These are phyloP conservation scores for Gobiocypris rarus DNA, from an alignment of 2,113 vertebrate species.

Conservation along the genomic window DNA sequence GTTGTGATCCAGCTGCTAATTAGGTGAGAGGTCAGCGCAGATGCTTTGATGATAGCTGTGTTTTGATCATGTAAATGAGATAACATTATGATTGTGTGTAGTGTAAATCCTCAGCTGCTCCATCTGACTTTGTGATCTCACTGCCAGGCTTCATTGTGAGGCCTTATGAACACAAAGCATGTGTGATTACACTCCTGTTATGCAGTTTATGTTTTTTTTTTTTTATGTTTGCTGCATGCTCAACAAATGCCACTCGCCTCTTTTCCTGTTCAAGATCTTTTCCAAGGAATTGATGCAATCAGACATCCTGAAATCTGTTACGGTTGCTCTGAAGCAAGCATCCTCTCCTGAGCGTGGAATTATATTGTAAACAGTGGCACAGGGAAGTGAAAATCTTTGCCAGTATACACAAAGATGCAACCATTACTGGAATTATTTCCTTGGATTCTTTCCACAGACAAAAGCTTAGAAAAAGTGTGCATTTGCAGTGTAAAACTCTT, in stretches of 20 bases:
- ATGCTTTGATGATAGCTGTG: slow-evolving; percentile 31
- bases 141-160: not conserved
- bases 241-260: slow-evolving; percentile 45
- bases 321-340: slow-evolving; percentile 48
- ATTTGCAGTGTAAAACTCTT: not conserved
- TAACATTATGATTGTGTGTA: slow-evolving; percentile 17
- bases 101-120: not conserved
- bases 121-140: not conserved
- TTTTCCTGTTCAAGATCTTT: slow-evolving; percentile 49
- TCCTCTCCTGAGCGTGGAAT: slow-evolving; percentile 39
- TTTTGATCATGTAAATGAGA: slow-evolving; percentile 29
- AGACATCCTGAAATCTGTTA: slow-evolving; percentile 58
- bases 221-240: not conserved
- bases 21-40: slow-evolving; percentile 46
- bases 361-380: slow-evolving; percentile 59
- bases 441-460: not conserved
- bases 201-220: not conserved
- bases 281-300: slow-evolving; percentile 58
- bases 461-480: not conserved
- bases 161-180: not conserved
- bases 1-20: not conserved
- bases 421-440: slow-evolving; percentile 1
- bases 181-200: not conserved
- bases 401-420: not conserved
- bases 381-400: slow-evolving; percentile 65